phyloP scores from a whole-genome alignment of 2,888 invertebrate species.

The Dasysyrphus tricinctus region DNA sequence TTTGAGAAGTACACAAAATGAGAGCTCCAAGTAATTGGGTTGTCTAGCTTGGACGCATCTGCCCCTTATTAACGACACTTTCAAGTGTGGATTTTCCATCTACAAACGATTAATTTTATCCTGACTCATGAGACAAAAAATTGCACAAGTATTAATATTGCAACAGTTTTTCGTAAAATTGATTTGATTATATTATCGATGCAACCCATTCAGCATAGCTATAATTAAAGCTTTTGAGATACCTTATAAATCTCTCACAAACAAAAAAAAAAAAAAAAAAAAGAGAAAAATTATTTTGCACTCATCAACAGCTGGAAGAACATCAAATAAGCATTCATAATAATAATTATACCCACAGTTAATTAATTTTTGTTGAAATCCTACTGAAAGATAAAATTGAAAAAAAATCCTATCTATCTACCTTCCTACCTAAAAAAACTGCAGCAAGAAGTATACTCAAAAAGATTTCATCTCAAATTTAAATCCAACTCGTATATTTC shows the following conservation, averaged over 20 bases:
- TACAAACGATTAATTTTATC: no score
- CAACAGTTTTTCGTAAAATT: background rate
- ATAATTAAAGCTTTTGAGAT: background rate
- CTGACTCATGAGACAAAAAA: no score
- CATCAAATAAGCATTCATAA: constrained; percentile 53
- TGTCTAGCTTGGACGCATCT: no score
- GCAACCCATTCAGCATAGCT: background rate
- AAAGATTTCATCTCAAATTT: constrained; percentile 43
- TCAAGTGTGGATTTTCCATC: no score
- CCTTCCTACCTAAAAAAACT: background rate
- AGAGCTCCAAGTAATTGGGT: no score
- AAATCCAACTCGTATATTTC: constrained; percentile 40
- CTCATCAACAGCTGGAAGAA: constrained; percentile 23
- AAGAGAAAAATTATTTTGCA: constrained; percentile 13
- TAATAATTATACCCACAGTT: constrained; percentile 47
- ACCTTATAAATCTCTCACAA: background rate
- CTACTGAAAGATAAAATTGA: constrained; percentile 37
- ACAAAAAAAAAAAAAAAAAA: background rate
- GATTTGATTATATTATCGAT: background rate
- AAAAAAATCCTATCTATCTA: background rate
- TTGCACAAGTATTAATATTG: background rate
- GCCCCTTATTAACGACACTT: no score
- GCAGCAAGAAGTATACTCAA: constrained; percentile 27
- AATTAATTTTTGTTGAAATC: constrained; percentile 61
- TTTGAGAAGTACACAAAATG: no score